phyloP scores from a whole-genome alignment of 2,797 vertebrate genomes.

The Silurus aristotelis region DNA sequence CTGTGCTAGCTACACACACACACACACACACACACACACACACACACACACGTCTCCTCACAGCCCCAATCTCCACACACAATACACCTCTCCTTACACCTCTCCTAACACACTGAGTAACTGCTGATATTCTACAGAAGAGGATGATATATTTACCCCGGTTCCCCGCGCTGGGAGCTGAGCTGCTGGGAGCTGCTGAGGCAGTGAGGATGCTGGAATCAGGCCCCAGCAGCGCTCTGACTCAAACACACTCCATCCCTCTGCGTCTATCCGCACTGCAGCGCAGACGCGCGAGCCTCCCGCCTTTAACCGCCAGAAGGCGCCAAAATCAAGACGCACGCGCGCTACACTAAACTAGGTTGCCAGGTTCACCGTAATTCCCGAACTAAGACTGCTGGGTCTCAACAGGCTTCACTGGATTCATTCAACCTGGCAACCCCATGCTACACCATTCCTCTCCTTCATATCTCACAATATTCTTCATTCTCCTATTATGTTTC shows the following conservation, averaged over 20 bases:
- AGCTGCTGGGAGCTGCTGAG: too few species aligned
- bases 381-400: neutral
- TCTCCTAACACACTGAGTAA: neutral
- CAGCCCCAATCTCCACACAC: neutral
- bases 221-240: neutral
- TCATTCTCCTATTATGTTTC: neutral
- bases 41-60: neutral
- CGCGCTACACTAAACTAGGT: neutral
- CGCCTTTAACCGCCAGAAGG: conserved; percentile 4
- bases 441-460: neutral
- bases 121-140: neutral
- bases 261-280: conserved; percentile 80
- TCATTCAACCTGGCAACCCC: neutral
- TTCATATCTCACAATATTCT: neutral
- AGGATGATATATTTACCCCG: neutral
- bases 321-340: neutral
- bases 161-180: neutral
- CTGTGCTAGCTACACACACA: neutral
- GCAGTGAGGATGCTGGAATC: too few species aligned
- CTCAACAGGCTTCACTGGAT: fast-evolving
- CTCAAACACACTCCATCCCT: conserved; percentile 40
- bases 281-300: conserved; percentile 50
- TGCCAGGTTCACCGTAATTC: neutral
- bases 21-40: too few species aligned
- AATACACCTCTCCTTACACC: neutral